Evolutionary conservation across 2,888 invertebrate species (phyloP), one percentile per base, ranked within the genome.

Genomic region (Micoletzkya japonica): DNA sequence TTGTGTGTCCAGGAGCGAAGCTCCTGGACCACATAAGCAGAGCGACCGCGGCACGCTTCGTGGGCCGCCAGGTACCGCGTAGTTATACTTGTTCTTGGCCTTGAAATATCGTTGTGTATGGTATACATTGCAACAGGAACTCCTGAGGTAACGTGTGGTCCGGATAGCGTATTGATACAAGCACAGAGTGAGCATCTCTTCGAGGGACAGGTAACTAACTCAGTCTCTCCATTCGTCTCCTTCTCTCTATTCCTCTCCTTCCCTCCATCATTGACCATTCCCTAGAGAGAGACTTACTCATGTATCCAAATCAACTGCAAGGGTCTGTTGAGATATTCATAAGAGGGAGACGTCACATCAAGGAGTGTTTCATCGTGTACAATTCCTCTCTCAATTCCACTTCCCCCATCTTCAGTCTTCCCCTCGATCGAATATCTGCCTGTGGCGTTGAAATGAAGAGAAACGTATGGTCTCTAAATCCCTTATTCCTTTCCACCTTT

Each of bases 91-190:
- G n/a, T n/a, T n/a, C n/a, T n/a, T n/a, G n/a, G n/a, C n/a, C n/a
- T n/a, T n/a, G n/a, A n/a, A n/a, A n/a, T n/a, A n/a, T n/a, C n/a
- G n/a, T n/a, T n/a, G n/a, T n/a, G n/a, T n/a, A n/a, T n/a, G n/a
- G n/a, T n/a, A n/a, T n/a, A n/a, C n/a, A 14, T 44, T 68, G 34
- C 56, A 74, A 49, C 28, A 75, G 75, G 73, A 14, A 73, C 57
- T 4, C 78, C 78, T 17, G 44, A 36, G 54, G 74, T 78, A 26
- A 64, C 57, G 37, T 78, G 78, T 70, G 76, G 79, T 24, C 78
- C 76, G n/a, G 74, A 78, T n/a, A 34, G 54, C 6, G 76, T 78
- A 28, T 59, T 72, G 49, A 74, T 78, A 52, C 26, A 59, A 0
- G 79, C 68, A 20, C 44, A 26, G 10, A 77, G 74, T 10, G 69